Evolutionary conservation across 2,888 invertebrate species (phyloP).

Genomic region (Sminthurides aquaticus): DNA sequence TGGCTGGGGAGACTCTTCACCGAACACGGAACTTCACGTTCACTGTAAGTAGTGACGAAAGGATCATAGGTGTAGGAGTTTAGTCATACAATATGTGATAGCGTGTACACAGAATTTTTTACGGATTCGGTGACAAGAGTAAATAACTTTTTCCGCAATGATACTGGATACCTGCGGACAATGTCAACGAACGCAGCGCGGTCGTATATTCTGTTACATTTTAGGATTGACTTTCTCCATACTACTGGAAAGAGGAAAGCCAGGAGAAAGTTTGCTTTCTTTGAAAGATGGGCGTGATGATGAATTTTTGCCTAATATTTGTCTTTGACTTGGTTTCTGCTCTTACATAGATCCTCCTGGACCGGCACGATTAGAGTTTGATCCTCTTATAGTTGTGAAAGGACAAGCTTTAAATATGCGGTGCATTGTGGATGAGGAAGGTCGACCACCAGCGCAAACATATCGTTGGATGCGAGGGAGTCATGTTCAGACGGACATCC

Average conservation of each 20-base stretch:
- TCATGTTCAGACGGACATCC: constrained; percentile 65
- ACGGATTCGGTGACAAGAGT: too few relatives aligned
- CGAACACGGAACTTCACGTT: constrained; percentile 69
- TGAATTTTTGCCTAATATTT: background rate
- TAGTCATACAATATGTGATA: background rate
- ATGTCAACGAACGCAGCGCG: too few relatives aligned
- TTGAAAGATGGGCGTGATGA: background rate
- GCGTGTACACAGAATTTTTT: background rate
- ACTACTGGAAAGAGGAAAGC: too few relatives aligned
- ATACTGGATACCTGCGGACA: too few relatives aligned
- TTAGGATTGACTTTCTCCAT: too few relatives aligned
- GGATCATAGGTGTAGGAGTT: constrained; percentile 4
- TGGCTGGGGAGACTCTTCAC: constrained; percentile 76
- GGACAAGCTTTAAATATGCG: constrained; percentile 72
- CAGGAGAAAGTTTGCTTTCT: background rate
- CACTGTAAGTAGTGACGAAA: constrained; percentile 58
- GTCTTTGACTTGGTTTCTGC: constrained; percentile 44
- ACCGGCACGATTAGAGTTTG: constrained; percentile 66
- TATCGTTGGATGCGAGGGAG: constrained; percentile 76
- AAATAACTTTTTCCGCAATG: too few relatives aligned
- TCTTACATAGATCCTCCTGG: constrained; percentile 72
- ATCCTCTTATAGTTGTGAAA: constrained; percentile 70
- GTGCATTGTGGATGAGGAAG: constrained; percentile 74
- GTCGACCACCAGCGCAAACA: constrained; percentile 60
- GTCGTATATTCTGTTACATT: too few relatives aligned